Evolutionary conservation across 2,888 invertebrate genomes (phyloP), one percentile per base, ranked within the genome.

Genomic region (Epinotia ramella): DNA sequence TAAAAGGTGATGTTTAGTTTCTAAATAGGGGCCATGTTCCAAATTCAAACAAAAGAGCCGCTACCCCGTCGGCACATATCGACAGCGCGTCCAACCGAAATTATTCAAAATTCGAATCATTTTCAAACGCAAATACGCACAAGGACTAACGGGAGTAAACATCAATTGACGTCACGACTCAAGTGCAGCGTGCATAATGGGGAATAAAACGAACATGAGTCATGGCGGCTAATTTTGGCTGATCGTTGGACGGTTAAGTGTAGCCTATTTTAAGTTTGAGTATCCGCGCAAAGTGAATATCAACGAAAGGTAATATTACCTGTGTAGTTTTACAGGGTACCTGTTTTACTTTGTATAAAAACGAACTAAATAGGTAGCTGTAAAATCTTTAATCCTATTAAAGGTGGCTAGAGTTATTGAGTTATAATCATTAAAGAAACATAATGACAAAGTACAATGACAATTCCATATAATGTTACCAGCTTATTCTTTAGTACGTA

Each of bases 121-220:
- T n/a, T 18, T n/a, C 59, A 16, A 44, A 69, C n/a, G 44, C 44
- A 69, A 59, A 69, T 44, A 69, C 49, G 16, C 49, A 13, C 63
- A 64, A 64, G 63, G 72, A 49, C 59, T 59, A 53, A 53, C 28
- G 64, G 5, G n/a, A 33, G 59, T 69, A 46, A 59, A 57, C 72
- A 64, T 53, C 33, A 5, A 67, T 67, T 67, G 67, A 67, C 67
- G 67, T 67, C 67, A 67, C 12, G 33, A 33, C 67, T 67, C 67
- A 67, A 67, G 67, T 67, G 67, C 67, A 67, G 18, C 56, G 56
- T 24, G 65, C 49, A 67, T 67, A 56, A 56, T 67, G 67, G 33
- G 53, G 18, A 62, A 62, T 62, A 40, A 28, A 28, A 33, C 62
- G 62, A 4, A 3, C n/a, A 18, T 57, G 18, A 57, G 57, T 57